phyloP scores from a whole-genome alignment of 1,140 invertebrate genomes.

The Meloidogyne exigua region DNA sequence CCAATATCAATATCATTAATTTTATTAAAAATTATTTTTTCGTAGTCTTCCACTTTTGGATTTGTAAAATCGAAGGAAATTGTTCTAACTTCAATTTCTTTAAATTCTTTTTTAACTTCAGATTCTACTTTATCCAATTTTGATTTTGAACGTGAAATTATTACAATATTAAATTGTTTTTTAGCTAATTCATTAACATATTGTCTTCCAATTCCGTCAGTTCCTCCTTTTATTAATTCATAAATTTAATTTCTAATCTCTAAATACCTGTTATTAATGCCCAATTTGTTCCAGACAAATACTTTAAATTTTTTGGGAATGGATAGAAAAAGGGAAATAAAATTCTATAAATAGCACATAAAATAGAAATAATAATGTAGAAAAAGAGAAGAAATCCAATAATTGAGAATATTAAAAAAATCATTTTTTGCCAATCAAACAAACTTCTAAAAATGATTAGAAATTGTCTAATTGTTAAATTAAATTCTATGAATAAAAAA shows the following conservation, averaged over 20 bases:
- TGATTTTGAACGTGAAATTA: constrained; percentile 49
- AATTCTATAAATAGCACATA: not conserved
- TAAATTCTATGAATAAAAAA: too few relatives aligned
- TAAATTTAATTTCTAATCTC: too few relatives aligned
- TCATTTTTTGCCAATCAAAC: not conserved
- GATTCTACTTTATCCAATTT: constrained; percentile 50
- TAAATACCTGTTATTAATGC: not conserved
- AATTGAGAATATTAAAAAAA: not conserved
- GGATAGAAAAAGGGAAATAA: not conserved
- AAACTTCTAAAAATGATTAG: too few relatives aligned
- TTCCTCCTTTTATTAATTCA: constrained; percentile 52
- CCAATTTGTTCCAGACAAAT: not conserved
- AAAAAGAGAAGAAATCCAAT: not conserved
- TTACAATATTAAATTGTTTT: constrained; percentile 53
- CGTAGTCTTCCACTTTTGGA: constrained; percentile 42
- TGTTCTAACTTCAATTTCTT: constrained; percentile 39
- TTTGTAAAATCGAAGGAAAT: constrained; percentile 54
- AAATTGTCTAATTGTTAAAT: too few relatives aligned
- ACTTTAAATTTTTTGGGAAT: not conserved
- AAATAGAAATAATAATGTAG: not conserved
- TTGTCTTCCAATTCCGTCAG: constrained; percentile 59
- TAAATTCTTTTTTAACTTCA: constrained; percentile 42
- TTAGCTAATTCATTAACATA: constrained; percentile 56
- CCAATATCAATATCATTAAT: constrained; percentile 41
- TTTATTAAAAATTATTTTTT: constrained; percentile 14